phyloP scores from a whole-genome alignment of 2,888 invertebrate species.

The Lasioglossum zephyrum region DNA sequence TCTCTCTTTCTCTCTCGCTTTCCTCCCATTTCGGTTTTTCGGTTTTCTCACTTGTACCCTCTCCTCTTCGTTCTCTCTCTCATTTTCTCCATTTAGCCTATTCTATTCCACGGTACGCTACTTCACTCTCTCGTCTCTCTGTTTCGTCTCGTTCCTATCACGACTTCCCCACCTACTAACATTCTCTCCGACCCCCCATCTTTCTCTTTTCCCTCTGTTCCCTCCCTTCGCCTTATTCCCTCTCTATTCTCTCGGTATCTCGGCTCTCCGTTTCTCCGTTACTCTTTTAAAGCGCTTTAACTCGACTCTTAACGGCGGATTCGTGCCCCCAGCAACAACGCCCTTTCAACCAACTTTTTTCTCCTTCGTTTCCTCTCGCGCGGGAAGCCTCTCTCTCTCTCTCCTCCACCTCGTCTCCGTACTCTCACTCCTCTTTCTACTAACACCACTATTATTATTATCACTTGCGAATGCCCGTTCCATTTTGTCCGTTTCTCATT shows the following conservation, averaged over 20 bases:
- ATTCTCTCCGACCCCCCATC: conserved; percentile 38
- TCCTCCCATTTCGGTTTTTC: neutral
- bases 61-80: neutral
- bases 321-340: conserved; percentile 64
- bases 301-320: conserved; percentile 56
- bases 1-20: neutral
- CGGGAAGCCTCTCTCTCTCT: neutral
- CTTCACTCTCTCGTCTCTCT: neutral
- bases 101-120: neutral
- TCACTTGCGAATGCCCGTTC: neutral
- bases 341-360: conserved; percentile 40
- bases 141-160: conserved; percentile 39
- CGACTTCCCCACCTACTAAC: conserved; percentile 32
- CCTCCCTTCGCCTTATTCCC: conserved; percentile 5
- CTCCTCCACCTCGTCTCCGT: neutral
- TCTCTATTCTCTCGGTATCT: conserved; percentile 48
- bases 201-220: conserved; percentile 15
- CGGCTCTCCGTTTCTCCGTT: conserved; percentile 46
- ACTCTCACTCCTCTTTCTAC: neutral
- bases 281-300: conserved; percentile 46
- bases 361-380: conserved; percentile 32
- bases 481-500: neutral
- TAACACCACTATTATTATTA: neutral
- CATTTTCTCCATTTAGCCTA: neutral
- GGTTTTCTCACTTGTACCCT: neutral